Evolutionary conservation across 2,113 vertebrate genomes (phyloP), one percentile per base, ranked within the genome.

Genomic region (Psittacara wagleri): DNA sequence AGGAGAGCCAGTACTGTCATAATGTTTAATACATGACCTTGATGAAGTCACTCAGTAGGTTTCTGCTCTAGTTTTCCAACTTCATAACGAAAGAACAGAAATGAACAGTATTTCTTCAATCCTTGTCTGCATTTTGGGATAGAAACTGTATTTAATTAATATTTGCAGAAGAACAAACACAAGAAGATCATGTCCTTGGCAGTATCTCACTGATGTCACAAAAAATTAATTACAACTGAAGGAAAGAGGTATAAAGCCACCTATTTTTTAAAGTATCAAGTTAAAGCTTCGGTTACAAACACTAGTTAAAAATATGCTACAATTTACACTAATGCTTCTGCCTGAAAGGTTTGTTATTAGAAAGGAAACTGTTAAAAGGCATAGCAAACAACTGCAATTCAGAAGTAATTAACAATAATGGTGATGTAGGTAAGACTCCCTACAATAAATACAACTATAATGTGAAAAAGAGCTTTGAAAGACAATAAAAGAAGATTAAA

Each of bases 321-420:
- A 69, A 62, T 62, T 88, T 92, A 15, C 44, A 61, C 66, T 88
- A 75, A 92, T 68, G 44, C 64, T 92, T 95, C 83, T 90, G 31
- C 63, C 73, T 73, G 37, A 74, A 96, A 95, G 37, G 81, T 76
- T 91, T 95, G 77, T 90, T 57, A 90, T 85, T 90, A 87, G 51
- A 90, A 96, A 91, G 61, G 43, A 94, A 69, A 59, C 27, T 92
- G 85, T 96, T 91, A 92, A 97, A 97, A 97, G 87, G 44, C 78
- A 86, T 25, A 96, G 69, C 78, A 95, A 96, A 85, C 23, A n/a
- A 68, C 33, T 64, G 61, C 72, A 86, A 91, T 88, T 96, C 89
- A 79, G 69, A 92, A 94, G 59, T 97, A 97, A 97, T 97, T 97
- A 97, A 97, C 49, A 90, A 46, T 94, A 94, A 96, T 78, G 22